Percentiles rank a stretch among this genome's conserved stretches.
phyloP scores from a whole-genome alignment of 2,888 invertebrate genomes.

The Unio pictorum region DNA sequence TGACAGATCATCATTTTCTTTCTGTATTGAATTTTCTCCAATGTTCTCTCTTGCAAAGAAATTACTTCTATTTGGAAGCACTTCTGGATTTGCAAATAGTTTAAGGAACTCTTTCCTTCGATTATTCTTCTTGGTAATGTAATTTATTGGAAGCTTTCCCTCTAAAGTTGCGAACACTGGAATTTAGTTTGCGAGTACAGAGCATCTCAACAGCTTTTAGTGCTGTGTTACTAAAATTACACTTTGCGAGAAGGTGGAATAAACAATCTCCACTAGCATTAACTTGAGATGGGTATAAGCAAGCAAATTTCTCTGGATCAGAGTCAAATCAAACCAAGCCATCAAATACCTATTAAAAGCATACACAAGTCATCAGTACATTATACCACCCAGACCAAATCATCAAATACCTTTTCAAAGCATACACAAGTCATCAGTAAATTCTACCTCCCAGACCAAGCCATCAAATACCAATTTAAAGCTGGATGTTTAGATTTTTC shows the following conservation, averaged over 20 bases:
- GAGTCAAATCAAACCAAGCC: too few species aligned
- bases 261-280: slow-evolving; percentile 36
- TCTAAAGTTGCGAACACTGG: slow-evolving; percentile 41
- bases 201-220: slow-evolving; percentile 36
- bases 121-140: slow-evolving; percentile 45
- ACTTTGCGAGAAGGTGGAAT: slow-evolving; percentile 41
- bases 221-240: slow-evolving; percentile 32
- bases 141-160: slow-evolving; percentile 47
- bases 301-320: slow-evolving; percentile 30
- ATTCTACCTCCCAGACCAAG: too few species aligned
- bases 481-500: too few species aligned
- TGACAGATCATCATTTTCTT: neutral
- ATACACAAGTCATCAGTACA: too few species aligned
- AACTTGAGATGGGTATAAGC: slow-evolving; percentile 37
- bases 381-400: too few species aligned
- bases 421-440: too few species aligned
- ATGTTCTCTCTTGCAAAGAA: neutral
- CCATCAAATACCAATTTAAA: too few species aligned
- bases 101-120: slow-evolving; percentile 38
- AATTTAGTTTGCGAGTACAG: slow-evolving; percentile 40
- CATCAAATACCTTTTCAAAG: too few species aligned
- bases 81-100: slow-evolving; percentile 10
- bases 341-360: too few species aligned
- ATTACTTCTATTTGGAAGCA: neutral
- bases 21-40: neutral